Evolutionary conservation across 2,113 vertebrate genomes (phyloP).

Genomic region (Myotis brandtii): DNA sequence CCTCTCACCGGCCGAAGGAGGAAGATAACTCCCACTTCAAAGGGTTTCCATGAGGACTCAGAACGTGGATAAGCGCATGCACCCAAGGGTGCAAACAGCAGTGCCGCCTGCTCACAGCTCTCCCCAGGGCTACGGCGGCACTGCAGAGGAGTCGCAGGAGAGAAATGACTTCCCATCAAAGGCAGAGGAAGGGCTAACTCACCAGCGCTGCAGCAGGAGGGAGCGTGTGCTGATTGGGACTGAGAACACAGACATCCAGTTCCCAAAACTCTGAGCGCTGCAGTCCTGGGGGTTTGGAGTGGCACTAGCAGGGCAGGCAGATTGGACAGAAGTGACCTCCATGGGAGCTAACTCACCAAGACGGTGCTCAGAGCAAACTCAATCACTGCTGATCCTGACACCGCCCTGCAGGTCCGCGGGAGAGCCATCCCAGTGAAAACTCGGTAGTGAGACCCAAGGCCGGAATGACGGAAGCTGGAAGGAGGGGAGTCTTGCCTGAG

Average conservation of each 20-base stretch:
- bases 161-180: neutral
- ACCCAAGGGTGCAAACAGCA: neutral
- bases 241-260: neutral
- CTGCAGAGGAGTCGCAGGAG: neutral
- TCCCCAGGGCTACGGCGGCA: rapidly evolving
- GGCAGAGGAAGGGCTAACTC: neutral
- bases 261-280: neutral
- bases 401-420: neutral
- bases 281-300: neutral
- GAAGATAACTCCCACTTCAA: neutral
- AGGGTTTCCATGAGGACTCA: neutral
- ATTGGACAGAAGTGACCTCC: neutral
- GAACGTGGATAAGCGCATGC: neutral
- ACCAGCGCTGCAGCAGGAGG: neutral
- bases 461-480: neutral
- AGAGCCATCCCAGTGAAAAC: neutral
- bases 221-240: neutral
- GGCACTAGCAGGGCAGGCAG: neutral
- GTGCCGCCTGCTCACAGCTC: rapidly evolving
- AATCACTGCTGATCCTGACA: neutral
- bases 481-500: neutral
- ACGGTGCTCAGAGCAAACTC: neutral
- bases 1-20: neutral
- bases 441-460: neutral
- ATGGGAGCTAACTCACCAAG: neutral